Base-by-base conservation (phyloP, 2,113 vertebrate genomes). In the Scophthalmus maximus region DNA sequence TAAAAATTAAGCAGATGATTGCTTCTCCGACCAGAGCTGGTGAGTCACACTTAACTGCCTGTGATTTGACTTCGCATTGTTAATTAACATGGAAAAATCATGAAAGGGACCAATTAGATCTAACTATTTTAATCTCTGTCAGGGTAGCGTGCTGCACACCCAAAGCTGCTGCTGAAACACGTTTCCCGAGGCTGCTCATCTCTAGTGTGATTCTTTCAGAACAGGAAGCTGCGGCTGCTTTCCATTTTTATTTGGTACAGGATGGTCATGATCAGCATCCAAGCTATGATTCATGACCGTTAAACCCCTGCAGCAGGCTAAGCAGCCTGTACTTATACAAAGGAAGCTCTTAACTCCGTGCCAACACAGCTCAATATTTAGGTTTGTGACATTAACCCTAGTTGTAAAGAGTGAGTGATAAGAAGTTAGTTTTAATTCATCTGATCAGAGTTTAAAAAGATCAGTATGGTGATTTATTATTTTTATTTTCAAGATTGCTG, bases 61-160 rank as follows among this genome's bases (percentile, higher is more conserved):
- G 60, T 59, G 68, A 86, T 81, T 82, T 75, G 78, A 79, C 57
- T 60, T 51, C 69, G 63, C 78, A 38, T 67, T n/a, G 34, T 62
- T 82, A 84, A 91, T 91, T 85, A 87, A 82, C 73, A 74, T 58
- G 30, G 52, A 71, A 25, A 78, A 80, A 76, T 89, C 70, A 78
- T 83, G 70, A 88, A 87, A 81, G 60, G 50, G 57, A 68, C 76
- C 61, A 81, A 89, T 88, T 85, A 84, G 53, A 75, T 76, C 44
- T 25, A 26, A 62, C 30, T 25, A 34, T 60, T 80, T 53, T 52
- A 69, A 78, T 78, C 67, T 55, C 47, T 46, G 49, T 59, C 42
- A 23, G 42, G 18, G 32, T 42, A 42, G n/a, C 60, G 68, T 15
- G 26, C 49, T 71, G 69, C 55, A 42, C 30, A 5, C 26, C 25